Evolutionary conservation across 2,888 invertebrate genomes (phyloP), one percentile per base, ranked within the genome.

Genomic region (Drosophila tripunctata): DNA sequence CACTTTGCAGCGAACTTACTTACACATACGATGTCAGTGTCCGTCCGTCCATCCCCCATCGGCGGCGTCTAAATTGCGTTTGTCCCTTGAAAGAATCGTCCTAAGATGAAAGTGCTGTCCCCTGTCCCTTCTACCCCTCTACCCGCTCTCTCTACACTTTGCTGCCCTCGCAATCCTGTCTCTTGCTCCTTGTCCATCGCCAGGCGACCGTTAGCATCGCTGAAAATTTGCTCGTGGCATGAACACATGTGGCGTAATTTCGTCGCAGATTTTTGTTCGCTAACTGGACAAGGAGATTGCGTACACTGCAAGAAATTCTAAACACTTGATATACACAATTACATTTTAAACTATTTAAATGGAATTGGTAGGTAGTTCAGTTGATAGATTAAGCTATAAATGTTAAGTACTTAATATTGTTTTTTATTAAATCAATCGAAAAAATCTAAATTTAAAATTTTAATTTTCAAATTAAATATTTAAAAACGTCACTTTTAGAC

Each of bases 181-280:
- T n/a, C 36, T 19, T 19, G 19, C 5, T 75, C 87, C 69, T 70
- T 86, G 81, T 80, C 80, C 83, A 14, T 27, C 75, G 74, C 82
- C 56, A 48, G 31, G 41, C 60, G 80, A 78, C 81, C 82, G 78
- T 82, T 75, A 76, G 85, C 83, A 83, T 72, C 85, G 88, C 88
- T 88, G 75, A 81, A 80, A 88, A 86, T 80, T 84, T 88, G 84
- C 87, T 86, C 84, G 75, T 88, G 87, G 87, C 88, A 83, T 77
- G 84, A 84, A 78, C 89, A 88, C 88, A 88, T 87, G 89, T 88
- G 89, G 89, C 81, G 89, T 84, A 83, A 88, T 88, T 88, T 88
- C 84, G 87, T 88, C 81, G 88, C 87, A 88, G 84, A 83, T 86
- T 88, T 83, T 86, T 71, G 79, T 79, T 79, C 87, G 71, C 84